These are phyloP conservation scores for Helicoverpa assulta DNA, from an alignment of 2,888 invertebrate genomes.

Conservation along the genomic window DNA sequence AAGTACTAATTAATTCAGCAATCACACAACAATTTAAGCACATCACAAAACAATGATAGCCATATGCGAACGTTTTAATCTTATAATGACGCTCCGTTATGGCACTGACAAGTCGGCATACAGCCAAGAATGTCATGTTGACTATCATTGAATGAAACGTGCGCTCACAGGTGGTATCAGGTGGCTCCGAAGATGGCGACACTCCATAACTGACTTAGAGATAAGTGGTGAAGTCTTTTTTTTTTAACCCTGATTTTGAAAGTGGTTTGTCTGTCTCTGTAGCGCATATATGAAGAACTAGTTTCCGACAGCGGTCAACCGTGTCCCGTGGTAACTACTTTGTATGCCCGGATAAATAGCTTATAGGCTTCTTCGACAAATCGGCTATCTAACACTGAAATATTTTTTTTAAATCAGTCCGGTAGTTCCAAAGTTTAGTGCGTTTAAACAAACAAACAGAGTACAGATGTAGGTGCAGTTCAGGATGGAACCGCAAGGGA, in stretches of 20 bases:
- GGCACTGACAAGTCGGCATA: slow-evolving; percentile 5
- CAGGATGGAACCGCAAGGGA: too few species aligned
- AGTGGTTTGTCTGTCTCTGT: too few species aligned
- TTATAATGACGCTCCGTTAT: slow-evolving; percentile 12
- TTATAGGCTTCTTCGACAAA: too few species aligned
- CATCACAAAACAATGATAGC: background rate
- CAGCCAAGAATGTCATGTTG: slow-evolving; percentile 17
- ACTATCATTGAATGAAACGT: slow-evolving; percentile 1
- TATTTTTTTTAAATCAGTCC: too few species aligned
- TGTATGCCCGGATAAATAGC: too few species aligned
- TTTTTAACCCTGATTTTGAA: background rate
- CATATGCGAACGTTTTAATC: background rate
- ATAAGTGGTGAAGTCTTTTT: background rate
- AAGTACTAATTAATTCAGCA: slow-evolving; percentile 12
- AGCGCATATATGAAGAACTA: too few species aligned
- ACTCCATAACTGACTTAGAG: background rate
- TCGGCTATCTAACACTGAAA: too few species aligned
- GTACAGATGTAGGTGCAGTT: too few species aligned
- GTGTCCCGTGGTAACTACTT: too few species aligned
- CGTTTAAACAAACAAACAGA: too few species aligned
- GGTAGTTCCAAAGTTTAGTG: too few species aligned
- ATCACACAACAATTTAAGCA: slow-evolving; percentile 23
- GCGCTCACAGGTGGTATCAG: background rate
- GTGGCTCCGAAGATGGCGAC: slow-evolving; percentile 4
- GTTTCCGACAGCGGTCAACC: too few species aligned